Evolutionary conservation across 92 coral and sea anemone genomes (phyloP), one percentile per base, ranked within the genome.

Genomic region (Phymanthus crucifer): DNA sequence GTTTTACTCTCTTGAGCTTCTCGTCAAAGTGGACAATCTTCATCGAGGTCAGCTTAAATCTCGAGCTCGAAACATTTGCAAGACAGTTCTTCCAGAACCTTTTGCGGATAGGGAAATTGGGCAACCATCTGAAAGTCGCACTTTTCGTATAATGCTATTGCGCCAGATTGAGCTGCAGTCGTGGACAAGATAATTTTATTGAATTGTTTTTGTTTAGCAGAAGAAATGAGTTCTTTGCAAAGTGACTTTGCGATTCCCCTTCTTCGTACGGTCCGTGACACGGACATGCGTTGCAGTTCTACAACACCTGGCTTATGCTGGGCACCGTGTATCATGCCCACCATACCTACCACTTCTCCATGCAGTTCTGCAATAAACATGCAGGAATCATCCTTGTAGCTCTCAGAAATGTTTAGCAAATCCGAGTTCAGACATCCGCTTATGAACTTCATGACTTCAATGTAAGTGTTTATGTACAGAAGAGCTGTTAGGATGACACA

Each of bases 241-340:
- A 93, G 87, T 65, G 78, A 71, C 47, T 73, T 85, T 21, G 90
- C 97, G 38, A 93, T 90, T 19, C 97, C 97, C 83, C 66, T 91
- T 48, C 90, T 47, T 33, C 91, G 82, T 27, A 88, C 81, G 12
- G 76, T 32, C 3, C 50, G 70, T 21, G 90, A 85, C 0, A 93
- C 97, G 1, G 92, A 85, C 97, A 93, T 90, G 47, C 97, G 78
- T 40, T 87, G 90, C 29, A 93, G 67, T 40, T 93, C 94, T 26
- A 74, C 92, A 10, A 83, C 82, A 47, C 97, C 97, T 19, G 87
- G 87, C 56, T 85, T 83, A 66, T 83, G 88, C 68, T 79, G 71
- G 19, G 69, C 88, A 24, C 84, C 57, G 18, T 85, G 83, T 2
- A 75, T 12, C 11, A 93, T 70, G 35, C 94, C 97, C 10, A 91